Percentiles rank a stretch among this genome's conserved stretches.
phyloP scores from a whole-genome alignment of 2,888 invertebrate species.

The Augiades crinisus region DNA sequence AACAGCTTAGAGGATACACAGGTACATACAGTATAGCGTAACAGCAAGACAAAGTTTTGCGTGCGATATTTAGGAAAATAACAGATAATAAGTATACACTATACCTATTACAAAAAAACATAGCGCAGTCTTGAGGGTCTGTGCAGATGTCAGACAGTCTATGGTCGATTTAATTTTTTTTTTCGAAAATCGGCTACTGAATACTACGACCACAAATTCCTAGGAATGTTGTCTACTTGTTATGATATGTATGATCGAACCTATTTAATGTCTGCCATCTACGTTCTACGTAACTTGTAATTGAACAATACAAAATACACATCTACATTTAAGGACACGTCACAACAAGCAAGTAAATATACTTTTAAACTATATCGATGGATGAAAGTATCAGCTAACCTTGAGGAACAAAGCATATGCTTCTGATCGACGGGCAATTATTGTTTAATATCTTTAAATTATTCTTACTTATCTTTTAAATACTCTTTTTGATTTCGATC shows the following conservation, averaged over 20 bases:
- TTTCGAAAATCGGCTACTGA: no score
- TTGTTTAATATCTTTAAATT: no score
- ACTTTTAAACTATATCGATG: slow-evolving; percentile 13
- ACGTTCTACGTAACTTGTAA: background rate
- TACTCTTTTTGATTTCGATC: no score
- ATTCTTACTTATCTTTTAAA: no score
- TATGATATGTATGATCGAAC: background rate
- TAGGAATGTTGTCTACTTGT: no score
- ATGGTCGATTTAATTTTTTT: no score
- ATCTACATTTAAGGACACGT: slow-evolving; percentile 13
- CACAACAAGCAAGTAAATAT: slow-evolving; percentile 19
- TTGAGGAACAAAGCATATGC: background rate
- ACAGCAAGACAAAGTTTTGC: slow-evolving; percentile 25
- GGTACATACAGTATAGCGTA: slow-evolving; percentile 3
- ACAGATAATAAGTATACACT: background rate
- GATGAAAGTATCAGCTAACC: background rate
- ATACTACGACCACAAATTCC: no score
- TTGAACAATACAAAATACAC: slow-evolving; percentile 7
- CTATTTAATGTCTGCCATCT: background rate
- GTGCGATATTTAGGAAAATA: slow-evolving; percentile 29
- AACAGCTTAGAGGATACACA: slow-evolving; percentile 9
- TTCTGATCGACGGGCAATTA: background rate
- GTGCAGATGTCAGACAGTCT: no score
- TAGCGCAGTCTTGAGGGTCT: background rate
- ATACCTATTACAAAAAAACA: background rate